Evolutionary conservation across 2,888 invertebrate genomes (phyloP).

Genomic region (Leptopterna dolabrata): DNA sequence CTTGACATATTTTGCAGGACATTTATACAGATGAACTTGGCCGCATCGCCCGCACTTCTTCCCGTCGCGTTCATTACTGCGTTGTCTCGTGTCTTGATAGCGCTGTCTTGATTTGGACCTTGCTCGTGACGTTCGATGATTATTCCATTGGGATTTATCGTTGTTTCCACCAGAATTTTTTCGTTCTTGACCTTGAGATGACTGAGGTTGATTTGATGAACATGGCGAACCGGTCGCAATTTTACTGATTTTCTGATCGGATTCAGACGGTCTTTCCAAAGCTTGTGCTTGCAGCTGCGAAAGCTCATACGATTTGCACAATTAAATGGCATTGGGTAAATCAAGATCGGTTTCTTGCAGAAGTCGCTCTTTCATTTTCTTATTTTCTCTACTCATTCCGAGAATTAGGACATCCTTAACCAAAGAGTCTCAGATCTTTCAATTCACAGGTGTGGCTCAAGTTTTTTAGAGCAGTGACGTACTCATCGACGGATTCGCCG

Average conservation of each 20-base stretch:
- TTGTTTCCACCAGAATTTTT: too few species aligned
- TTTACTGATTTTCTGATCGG: neutral
- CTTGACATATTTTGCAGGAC: neutral
- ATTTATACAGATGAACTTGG: conserved; percentile 13
- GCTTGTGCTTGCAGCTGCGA: neutral
- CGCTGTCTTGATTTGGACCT: neutral
- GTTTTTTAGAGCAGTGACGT: too few species aligned
- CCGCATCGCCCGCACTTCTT: conserved; percentile 4
- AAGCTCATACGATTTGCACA: neutral
- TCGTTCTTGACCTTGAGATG: too few species aligned
- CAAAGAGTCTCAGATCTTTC: too few species aligned
- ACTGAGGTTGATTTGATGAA: neutral
- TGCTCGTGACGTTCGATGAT: neutral
- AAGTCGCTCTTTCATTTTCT: neutral
- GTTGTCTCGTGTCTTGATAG: neutral
- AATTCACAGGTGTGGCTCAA: too few species aligned
- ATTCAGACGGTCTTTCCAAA: neutral
- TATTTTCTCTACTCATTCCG: too few species aligned
- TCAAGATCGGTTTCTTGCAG: neutral
- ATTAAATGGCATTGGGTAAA: neutral
- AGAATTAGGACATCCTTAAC: too few species aligned
- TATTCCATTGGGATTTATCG: neutral
- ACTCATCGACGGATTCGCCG: too few species aligned
- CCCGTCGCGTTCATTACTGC: neutral
- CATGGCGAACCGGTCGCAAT: neutral